Evolutionary conservation across 2,888 invertebrate species (phyloP), one percentile per base, ranked within the genome.

Genomic region (Mesorhabditis sp.): DNA sequence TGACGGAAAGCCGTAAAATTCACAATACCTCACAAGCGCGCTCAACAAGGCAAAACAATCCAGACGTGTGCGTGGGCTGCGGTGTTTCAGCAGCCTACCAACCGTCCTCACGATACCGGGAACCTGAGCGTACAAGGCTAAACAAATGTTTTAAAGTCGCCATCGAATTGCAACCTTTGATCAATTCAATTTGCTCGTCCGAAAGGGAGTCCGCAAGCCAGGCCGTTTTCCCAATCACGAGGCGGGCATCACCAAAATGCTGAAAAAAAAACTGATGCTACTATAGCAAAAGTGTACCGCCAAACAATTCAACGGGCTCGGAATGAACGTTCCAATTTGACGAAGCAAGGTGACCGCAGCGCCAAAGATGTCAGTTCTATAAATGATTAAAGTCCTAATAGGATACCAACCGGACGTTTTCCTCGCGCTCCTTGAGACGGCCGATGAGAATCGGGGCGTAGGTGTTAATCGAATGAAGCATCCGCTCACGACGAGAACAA

Each of bases 341-440:
- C 92, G 90, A 76, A 98, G 87, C 61, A 99, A 88, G 0, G 96
- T 93, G 70, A 95, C 92, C 86, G 95, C 97, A 0, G 96, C 95
- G 85, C 94, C 93, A 86, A 98, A 92, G 75, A 98, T 94, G 86
- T 98, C 78, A 61, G 73, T 68, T 45, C 43, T 43, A 43, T 13
- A 10, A 63, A 10, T 13, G 28, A 7, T 63, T 6, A n/a, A 15
- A 63, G 7, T 15, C n/a, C 15, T 6, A 63, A 28, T 28, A 28
- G 28, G 28, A 28, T 28, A 98, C 84, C 44, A 70, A 66, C 15
- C 97, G 96, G 0, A 99, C 98, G 87, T 96, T 98, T 88, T 99
- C 98, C 87, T 99, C 98, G 50, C 97, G 62, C 65, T 80, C 80
- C 67, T 77, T 78, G 72, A 83, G 96, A 86, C 97, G 90, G 2